phyloP scores from a whole-genome alignment of 92 coral and sea anemone species.

The Chrysogorgia sp. region DNA sequence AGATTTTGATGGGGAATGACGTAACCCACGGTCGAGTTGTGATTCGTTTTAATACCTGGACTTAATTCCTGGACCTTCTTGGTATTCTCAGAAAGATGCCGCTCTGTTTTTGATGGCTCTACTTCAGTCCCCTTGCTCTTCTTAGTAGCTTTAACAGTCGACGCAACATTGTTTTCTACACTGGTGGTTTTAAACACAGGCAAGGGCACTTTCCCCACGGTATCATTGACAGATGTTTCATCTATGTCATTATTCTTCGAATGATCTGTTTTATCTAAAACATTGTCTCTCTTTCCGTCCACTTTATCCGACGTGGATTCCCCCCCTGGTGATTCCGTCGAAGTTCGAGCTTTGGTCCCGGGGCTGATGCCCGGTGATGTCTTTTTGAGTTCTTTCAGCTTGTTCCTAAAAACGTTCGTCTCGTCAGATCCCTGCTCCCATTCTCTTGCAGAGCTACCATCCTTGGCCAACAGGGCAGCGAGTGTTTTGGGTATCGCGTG shows the following conservation, averaged over 20 bases:
- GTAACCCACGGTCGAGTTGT: neutral
- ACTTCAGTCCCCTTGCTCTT: neutral
- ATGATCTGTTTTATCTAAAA: neutral
- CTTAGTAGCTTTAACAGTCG: neutral
- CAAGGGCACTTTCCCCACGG: neutral
- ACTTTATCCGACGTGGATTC: neutral
- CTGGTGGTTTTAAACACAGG: neutral
- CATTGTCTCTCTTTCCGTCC: constrained; percentile 11
- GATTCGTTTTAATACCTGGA: neutral
- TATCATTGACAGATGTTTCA: neutral
- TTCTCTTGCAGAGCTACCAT: constrained; percentile 1
- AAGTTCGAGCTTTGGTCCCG: neutral
- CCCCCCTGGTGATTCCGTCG: neutral
- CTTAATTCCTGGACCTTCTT: neutral
- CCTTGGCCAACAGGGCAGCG: constrained; percentile 26
- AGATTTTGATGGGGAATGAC: constrained; percentile 4
- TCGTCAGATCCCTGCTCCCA: constrained; percentile 1
- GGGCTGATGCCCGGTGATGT: neutral
- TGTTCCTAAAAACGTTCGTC: neutral
- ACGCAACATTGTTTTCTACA: neutral
- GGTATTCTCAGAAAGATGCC: neutral
- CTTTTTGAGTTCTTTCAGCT: constrained; percentile 30
- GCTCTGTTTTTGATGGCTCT: neutral
- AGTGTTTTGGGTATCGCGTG: constrained; percentile 5
- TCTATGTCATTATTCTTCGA: neutral